Evolutionary conservation across 2,888 invertebrate species (phyloP).

Genomic region (Callimorpha dominula): DNA sequence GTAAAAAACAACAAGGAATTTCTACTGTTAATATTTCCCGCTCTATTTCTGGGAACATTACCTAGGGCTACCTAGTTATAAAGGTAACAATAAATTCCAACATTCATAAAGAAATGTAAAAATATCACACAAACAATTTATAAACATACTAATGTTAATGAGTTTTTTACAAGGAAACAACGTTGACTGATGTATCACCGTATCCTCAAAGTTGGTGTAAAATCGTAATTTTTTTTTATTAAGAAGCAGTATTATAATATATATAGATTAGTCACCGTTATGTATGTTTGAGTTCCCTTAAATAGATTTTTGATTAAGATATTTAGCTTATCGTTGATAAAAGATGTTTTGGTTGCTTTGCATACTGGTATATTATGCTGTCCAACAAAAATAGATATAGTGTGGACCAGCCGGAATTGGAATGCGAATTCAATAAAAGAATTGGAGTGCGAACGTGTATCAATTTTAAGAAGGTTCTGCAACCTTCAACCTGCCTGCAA

Average conservation of each 20-base stretch:
- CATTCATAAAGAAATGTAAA: neutral
- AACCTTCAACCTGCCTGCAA: too few species aligned
- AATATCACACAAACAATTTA: constrained; percentile 34
- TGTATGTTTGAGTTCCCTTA: constrained; percentile 1
- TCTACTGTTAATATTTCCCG: neutral
- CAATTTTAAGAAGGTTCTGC: too few species aligned
- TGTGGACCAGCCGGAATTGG: too few species aligned
- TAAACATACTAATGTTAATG: constrained; percentile 29
- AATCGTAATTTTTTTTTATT: constrained; percentile 7
- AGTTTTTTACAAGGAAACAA: constrained; percentile 16
- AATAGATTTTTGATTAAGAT: neutral
- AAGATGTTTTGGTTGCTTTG: neutral
- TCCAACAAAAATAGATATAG: too few species aligned
- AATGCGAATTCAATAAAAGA: too few species aligned
- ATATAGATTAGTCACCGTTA: constrained; percentile 3
- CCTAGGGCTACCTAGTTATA: too few species aligned
- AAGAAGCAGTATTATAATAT: neutral
- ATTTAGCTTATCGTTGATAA: neutral
- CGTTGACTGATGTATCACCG: constrained; percentile 25
- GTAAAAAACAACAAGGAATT: too few species aligned
- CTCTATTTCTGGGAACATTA: neutral
- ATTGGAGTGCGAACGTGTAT: too few species aligned
- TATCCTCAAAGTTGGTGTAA: constrained; percentile 10
- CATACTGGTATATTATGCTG: too few species aligned
- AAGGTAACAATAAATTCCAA: too few species aligned